phyloP scores from a whole-genome alignment of 2,797 vertebrate genomes.

The Coendou prehensilis region DNA sequence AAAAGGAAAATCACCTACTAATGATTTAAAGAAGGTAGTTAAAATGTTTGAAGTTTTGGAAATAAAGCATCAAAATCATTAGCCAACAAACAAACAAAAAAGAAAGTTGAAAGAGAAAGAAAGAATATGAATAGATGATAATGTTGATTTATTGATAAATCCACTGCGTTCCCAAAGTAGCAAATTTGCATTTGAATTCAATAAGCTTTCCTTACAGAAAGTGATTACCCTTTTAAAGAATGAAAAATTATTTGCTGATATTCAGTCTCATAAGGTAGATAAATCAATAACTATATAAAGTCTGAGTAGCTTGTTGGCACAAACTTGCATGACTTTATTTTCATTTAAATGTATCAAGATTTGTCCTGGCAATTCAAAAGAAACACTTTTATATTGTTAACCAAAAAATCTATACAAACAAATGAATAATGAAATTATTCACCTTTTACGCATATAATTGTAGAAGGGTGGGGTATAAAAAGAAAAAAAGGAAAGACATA shows the following conservation, averaged over 20 bases:
- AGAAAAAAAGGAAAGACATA: neutral
- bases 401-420: constrained; percentile 76
- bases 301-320: constrained; percentile 88
- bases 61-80: constrained; percentile 4
- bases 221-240: constrained; percentile 81
- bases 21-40: constrained; percentile 10
- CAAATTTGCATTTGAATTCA: constrained; percentile 74
- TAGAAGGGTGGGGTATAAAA: neutral
- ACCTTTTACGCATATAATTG: neutral
- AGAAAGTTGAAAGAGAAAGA: neutral
- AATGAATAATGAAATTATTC: constrained; percentile 79
- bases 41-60: neutral
- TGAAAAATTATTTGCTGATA: constrained; percentile 85
- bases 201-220: constrained; percentile 81
- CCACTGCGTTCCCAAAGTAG: constrained; percentile 25
- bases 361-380: constrained; percentile 72
- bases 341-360: constrained; percentile 84
- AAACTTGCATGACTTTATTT: constrained; percentile 81
- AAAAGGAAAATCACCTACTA: neutral
- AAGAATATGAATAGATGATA: neutral
- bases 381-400: constrained; percentile 73
- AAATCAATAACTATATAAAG: constrained; percentile 88
- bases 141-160: constrained; percentile 58
- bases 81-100: neutral
- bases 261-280: constrained; percentile 86